Conservation (phyloP, 1,140 invertebrate genomes). For the Nasonia giraulti region DNA sequence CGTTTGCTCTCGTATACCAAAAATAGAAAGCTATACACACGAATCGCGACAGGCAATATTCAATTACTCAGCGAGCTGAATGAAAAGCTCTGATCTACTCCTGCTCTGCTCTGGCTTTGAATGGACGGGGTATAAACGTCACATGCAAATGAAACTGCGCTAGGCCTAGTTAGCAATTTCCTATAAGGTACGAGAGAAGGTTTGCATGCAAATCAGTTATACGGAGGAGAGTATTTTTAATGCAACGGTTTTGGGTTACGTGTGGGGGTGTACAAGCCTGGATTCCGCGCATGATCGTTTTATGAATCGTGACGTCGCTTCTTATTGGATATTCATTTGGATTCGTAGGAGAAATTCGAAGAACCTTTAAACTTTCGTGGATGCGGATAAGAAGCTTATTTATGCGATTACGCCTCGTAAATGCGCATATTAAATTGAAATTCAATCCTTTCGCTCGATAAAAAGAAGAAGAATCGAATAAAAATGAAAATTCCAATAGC, state of each 20-base stretch:
- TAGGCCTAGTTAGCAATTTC: slow-evolving; percentile 22
- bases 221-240: slow-evolving; percentile 8
- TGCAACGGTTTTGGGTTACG: not conserved
- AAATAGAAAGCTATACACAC: not conserved
- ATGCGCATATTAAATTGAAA: too few relatives aligned
- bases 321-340: not conserved
- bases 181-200: not conserved
- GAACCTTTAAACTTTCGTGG: too few relatives aligned
- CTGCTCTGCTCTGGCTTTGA: not conserved
- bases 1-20: not conserved
- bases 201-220: slow-evolving; percentile 35
- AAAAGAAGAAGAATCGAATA: too few relatives aligned
- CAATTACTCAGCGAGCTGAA: slow-evolving; percentile 15
- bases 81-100: not conserved
- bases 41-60: not conserved
- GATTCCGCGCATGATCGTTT: not conserved
- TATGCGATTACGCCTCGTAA: too few relatives aligned
- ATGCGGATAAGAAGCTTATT: not conserved
- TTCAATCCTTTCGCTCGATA: too few relatives aligned
- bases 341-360: too few relatives aligned
- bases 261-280: too few relatives aligned
- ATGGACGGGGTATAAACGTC: not conserved
- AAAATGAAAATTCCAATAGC: not conserved
- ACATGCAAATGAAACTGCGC: slow-evolving; percentile 31
- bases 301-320: not conserved